These are phyloP conservation scores for Rhagonycha lutea DNA, from an alignment of 2,888 invertebrate genomes.

Conservation along the genomic window DNA sequence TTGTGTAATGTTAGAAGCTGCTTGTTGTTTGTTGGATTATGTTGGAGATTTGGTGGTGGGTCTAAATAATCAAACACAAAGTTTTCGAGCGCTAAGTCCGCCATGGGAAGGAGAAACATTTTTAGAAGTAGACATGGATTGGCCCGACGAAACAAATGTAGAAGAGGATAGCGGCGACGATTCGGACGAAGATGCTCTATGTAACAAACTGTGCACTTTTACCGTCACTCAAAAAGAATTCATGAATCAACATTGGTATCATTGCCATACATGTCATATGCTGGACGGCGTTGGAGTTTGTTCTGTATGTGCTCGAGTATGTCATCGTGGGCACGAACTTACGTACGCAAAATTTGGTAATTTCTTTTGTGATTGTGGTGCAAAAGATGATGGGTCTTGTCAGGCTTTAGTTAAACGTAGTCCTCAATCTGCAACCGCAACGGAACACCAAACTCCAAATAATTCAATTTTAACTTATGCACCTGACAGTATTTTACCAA, in stretches of 20 bases:
- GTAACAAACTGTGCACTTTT: conserved; percentile 93
- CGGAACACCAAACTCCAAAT: conserved; percentile 26
- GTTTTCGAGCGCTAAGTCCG: conserved; percentile 62
- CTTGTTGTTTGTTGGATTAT: conserved; percentile 84
- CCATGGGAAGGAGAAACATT: conserved; percentile 82
- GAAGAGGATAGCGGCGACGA: conserved; percentile 95
- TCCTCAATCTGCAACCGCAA: conserved; percentile 55
- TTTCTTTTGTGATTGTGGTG: conserved; percentile 99
- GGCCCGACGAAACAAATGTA: conserved; percentile 85
- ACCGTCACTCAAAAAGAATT: conserved; percentile 96
- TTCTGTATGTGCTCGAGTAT: conserved; percentile 95
- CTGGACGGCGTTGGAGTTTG: conserved; percentile 98
- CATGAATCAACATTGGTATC: conserved; percentile 98
- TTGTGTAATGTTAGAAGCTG: conserved; percentile 68
- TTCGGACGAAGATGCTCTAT: conserved; percentile 89
- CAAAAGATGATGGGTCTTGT: conserved; percentile 86
- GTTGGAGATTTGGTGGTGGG: conserved; percentile 75
- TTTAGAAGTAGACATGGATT: conserved; percentile 78
- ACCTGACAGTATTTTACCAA: conserved; percentile 60
- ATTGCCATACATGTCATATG: conserved; percentile 99
- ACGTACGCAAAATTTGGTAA: conserved; percentile 98
- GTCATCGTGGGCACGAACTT: conserved; percentile 95
- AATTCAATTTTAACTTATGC: conserved; percentile 52
- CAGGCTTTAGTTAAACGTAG: conserved; percentile 68
- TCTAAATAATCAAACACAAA: conserved; percentile 46